Base-by-base conservation (phyloP, 2,797 vertebrate species). In the Aldrovandia affinis region DNA sequence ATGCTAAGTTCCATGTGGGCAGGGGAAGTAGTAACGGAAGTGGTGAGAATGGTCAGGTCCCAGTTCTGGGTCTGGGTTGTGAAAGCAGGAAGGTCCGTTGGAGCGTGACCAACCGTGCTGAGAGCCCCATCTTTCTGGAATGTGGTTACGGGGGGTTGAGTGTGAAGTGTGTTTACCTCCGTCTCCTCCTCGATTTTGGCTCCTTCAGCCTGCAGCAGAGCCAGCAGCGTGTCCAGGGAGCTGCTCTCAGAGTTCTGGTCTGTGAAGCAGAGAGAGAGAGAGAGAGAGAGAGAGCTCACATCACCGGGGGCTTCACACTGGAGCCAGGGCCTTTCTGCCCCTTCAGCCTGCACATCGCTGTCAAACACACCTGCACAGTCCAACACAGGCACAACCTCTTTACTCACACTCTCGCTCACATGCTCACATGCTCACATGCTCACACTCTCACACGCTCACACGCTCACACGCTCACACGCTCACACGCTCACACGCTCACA, bases 141-240 rank as follows among this genome's bases (percentile, higher is more conserved):
- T 15, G 55, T 20, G 18, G 55, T 14, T 14, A 57, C 2, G 55
- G 15, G 5, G 36, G 36, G 55, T 36, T 65, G 63, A 65, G 25
- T 28, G 75, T 25, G 44, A 15, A 28, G 25, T 75, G 78, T 5
- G 73, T 93, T 93, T 93, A 99, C 98, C 97, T 99, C 98, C 0
- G 98, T 99, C 92, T 99, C 98, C 83, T 99, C 98, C 88, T 99
- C 98, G 44, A 99, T 98, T 92, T 99, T 99, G 9, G 98, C 98
- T 88, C 98, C 98, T 90, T 99, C 98, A 0, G 98, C 91, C 92
- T 99, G 98, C 83, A 99, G 96, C 61, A 99, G 94, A 0, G 98
- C 98, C 33, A 99, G 92, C 84, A 99, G 89, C 0, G 95, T 98
- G 93, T 99, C 98, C 95, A 99, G 89, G 1, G 98, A 98, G 39